Evolutionary conservation across 2,113 vertebrate genomes (phyloP), one percentile per base, ranked within the genome.

Genomic region (Myrmecophaga tridactyla): DNA sequence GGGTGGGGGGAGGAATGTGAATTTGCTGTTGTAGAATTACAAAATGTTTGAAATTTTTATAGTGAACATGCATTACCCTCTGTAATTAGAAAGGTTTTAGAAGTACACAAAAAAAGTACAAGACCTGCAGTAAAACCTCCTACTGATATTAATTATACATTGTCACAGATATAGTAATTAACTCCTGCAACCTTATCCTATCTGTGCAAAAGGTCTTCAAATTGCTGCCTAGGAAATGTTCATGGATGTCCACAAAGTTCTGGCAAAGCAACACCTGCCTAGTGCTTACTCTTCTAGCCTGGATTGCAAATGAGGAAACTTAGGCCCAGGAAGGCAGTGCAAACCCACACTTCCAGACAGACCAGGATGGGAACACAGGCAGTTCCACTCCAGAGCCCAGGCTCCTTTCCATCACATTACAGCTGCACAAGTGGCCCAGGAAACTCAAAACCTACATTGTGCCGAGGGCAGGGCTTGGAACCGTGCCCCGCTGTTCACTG

Each of bases 401-500:
- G 0, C 0, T 39, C 25, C 31, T 56, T 27, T 21, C 65, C 36
- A 36, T 13, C 31, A n/a, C 60, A n/a, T 12, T 12, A 29, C 36
- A n/a, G 73, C 62, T 4, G 7, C 29, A 43, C 62, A n/a, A 36
- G 34, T 34, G 21, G 67, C n/a, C 36, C 69, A 39, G 7, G 20
- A 70, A 21, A 23, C 36, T 36, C 18, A 21, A 23, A 39, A 25
- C 10, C 7, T 3, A 70, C 25, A 23, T 41, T 12, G 18, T 11
- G 34, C 17, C 31, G n/a, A 67, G 69, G 10, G 18, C 29, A 46
- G 43, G 51, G 27, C 41, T 62, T 18, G 13, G 78, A 21, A 27
- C n/a, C n/a, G 15, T 11, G 29, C 12, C 8, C 4, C 0, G 11
- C 4, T 20, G 48, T 12, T 27, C 4, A 13, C 1, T 23, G 31